Evolutionary conservation across 2,888 invertebrate genomes (phyloP), one percentile per base, ranked within the genome.

Genomic region (Melolontha melolontha): DNA sequence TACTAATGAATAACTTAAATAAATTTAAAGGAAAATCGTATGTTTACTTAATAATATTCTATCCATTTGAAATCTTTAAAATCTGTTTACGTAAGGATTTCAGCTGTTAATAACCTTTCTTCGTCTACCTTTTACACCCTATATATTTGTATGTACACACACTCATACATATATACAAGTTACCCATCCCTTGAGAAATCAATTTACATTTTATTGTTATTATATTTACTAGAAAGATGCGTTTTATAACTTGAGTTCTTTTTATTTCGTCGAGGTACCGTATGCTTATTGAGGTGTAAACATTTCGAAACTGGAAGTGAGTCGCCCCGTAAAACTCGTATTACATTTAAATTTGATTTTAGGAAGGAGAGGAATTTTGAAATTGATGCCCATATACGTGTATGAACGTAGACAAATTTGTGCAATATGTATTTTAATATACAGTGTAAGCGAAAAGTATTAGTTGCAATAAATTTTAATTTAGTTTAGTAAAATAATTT

Each of bases 141-240:
- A 75, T 75, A 77, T 75, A 74, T 77, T 72, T 22, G 22, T 22
- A 22, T 22, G 22, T 74, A 79, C 7, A 75, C 75, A 47, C 17
- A 44, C 44, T 2, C 27, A 7, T 44, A 59, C 44, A 17, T 14
- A 44, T 59, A 59, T 40, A 14, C 44, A 29, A 44, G 34, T 34
- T 34, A 10, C 72, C 77, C 78, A 78, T 79, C 81, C 81, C 81
- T 79, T 81, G 82, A 81, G 81, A 82, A 81, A 81, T 81, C 81
- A 81, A 81, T 81, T 81, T 80, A 75, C 77, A 79, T 80, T 81
- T 81, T 81, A 81, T 81, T 81, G 80, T 80, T 81, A 81, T 81
- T 81, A 80, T 80, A 81, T 81, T 80, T 81, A 81, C 80, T 81
- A 74, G 77, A 79, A 81, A 80, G 78, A 80, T 76, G 78, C 69